Base-by-base conservation (phyloP, 1,140 invertebrate genomes). In the Dreissena rostriformis region DNA sequence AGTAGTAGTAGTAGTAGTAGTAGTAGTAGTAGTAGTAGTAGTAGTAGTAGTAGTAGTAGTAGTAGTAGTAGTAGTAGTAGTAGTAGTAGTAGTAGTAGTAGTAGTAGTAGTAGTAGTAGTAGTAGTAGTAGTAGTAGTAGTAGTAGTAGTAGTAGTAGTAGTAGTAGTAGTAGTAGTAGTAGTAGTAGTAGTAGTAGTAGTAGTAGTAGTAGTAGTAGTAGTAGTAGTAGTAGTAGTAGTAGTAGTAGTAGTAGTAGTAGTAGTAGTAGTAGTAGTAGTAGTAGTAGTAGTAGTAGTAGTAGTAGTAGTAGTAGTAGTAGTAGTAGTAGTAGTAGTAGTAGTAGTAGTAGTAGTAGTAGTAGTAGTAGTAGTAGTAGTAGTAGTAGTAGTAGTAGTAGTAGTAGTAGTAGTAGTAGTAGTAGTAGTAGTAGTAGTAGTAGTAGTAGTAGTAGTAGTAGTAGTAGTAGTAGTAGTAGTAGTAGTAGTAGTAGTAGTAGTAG, bases 31-130 rank as follows among this genome's bases (percentile, higher is more conserved):
- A 63, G 61, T 63, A 63, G 61, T 63, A 63, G 61, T n/a, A 63
- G 61, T 63, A 63, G 61, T 63, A 63, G 61, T 63, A n/a, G 61
- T 63, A 63, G 61, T n/a, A 63, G 61, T 63, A n/a, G 61, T 63
- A 63, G 61, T 63, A 63, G 61, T 63, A 63, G 61, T 63, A 63
- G 61, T 63, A 63, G 61, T 63, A 63, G 61, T 63, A 63, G 61
- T 63, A 63, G 2, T 63, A 63, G 61, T 63, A 63, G 61, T 63
- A 63, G 61, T 63, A 63, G 61, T 63, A 11, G 61, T 63, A 63
- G 61, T 63, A 63, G 61, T 63, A 63, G 61, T 63, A 63, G 61
- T 63, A 63, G 61, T 63, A 63, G 61, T 63, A 63, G 61, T 63
- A 63, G 61, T 63, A 26, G 61, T 63, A 63, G 24, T 63, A 63